phyloP scores from a whole-genome alignment of 92 coral and sea anemone species.

The Porites evermanni region DNA sequence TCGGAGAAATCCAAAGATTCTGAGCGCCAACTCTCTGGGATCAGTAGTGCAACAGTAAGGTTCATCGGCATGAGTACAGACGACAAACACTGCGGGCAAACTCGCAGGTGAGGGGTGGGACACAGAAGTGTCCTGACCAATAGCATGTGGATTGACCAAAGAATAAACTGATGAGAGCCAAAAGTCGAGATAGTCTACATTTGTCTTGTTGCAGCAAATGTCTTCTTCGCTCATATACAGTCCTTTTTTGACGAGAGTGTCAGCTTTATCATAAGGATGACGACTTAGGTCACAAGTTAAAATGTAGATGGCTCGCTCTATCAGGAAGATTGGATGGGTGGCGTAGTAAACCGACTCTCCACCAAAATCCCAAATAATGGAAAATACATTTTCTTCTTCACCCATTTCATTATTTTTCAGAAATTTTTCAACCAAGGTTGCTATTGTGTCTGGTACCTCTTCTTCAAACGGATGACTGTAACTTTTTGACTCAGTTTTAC shows the following conservation, averaged over 20 bases:
- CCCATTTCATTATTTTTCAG: not conserved
- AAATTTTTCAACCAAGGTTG: not conserved
- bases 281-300: constrained; percentile 47
- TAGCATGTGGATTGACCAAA: not conserved
- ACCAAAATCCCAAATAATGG: constrained; percentile 64
- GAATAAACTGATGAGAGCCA: constrained; percentile 64
- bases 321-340: constrained; percentile 66
- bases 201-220: constrained; percentile 30
- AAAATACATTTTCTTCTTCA: constrained; percentile 11
- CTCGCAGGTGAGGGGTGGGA: constrained; percentile 1
- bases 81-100: constrained; percentile 54
- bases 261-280: constrained; percentile 34
- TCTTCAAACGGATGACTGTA: not conserved
- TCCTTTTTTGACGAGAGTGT: constrained; percentile 28
- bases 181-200: constrained; percentile 56
- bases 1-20: constrained; percentile 16
- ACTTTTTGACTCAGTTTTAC: not conserved
- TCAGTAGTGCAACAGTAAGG: constrained; percentile 22
- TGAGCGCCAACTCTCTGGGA: constrained; percentile 26
- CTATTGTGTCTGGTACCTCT: constrained; percentile 17
- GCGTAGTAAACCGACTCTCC: constrained; percentile 64
- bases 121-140: not conserved
- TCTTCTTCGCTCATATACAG: constrained; percentile 6
- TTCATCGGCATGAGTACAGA: constrained; percentile 64
- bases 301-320: constrained; percentile 51